phyloP scores from a whole-genome alignment of 2,113 vertebrate genomes.

The Empidonax alnorum region DNA sequence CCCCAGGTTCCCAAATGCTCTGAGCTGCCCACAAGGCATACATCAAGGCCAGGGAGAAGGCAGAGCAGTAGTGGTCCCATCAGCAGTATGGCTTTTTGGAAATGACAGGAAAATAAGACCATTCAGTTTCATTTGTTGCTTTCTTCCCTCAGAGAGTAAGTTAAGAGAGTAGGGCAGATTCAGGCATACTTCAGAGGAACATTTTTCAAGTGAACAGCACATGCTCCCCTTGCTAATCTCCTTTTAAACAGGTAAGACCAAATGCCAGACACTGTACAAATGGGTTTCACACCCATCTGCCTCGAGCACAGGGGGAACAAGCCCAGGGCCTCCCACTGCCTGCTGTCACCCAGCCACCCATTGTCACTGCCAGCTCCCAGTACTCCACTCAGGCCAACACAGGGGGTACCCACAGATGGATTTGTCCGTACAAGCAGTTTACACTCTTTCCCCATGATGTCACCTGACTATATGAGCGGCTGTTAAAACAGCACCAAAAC shows the following conservation, averaged over 20 bases:
- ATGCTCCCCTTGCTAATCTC: background rate
- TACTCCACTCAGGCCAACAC: background rate
- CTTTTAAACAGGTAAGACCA: background rate
- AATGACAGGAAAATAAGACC: background rate
- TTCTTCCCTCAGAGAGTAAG: background rate
- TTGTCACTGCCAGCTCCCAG: background rate
- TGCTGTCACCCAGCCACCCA: fast-evolving
- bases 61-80: background rate
- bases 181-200: background rate
- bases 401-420: fast-evolving
- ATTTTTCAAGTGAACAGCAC: fast-evolving
- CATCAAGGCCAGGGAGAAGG: fast-evolving
- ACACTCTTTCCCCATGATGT: background rate
- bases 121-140: background rate
- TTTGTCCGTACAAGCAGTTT: background rate
- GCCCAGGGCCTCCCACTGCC: background rate
- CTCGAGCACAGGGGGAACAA: fast-evolving
- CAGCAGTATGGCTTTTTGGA: background rate
- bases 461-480: fast-evolving
- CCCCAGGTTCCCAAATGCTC: background rate
- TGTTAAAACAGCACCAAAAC: background rate
- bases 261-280: background rate
- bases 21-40: fast-evolving
- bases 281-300: background rate
- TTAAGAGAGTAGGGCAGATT: background rate